Evolutionary conservation across 2,888 invertebrate genomes (phyloP), one percentile per base, ranked within the genome.

Genomic region (Drosophila infuscata): DNA sequence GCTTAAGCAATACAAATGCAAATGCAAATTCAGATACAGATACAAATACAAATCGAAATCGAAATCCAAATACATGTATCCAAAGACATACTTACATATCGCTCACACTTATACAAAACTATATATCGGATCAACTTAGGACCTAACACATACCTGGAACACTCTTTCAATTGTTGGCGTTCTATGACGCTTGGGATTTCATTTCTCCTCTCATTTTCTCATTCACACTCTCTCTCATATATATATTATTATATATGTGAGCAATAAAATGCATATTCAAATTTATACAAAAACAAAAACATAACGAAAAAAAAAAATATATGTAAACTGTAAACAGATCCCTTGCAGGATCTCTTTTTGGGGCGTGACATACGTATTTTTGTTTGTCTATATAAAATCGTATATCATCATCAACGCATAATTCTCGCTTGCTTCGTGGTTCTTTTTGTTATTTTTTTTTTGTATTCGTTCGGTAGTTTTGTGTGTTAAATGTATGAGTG

Each of bases 61-160:
- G 38, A 38, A 38, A 17, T 46, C 46, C 46, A 46, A 29, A 46
- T 25, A 46, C 46, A 46, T 46, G 25, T 46, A 25, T 25, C 25
- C 25, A 25, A 25, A 15, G 51, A 32, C 49, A 78, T 82, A 83
- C 83, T 88, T 81, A 85, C 88, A 70, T 41, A 30, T 46, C 61
- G 38, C 63, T 51, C 70, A 70, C 64, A 74, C 86, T 85, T 88
- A 85, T 35, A 35, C 54, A 63, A 75, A 59, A 61, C 66, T 85
- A 88, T 61, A 68, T 85, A 88, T 85, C 85, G 54, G 85, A 88
- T 88, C 61, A 69, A 85, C 85, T 85, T 85, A 85, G n/a, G 25
- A 41, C 49, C 63, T 87, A 85, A 57, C 51, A 85, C 85, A 67
- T 88, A 85, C 85, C 85, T 85, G 83, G 79, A 35, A 51, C 53